Evolutionary conservation across 2,888 invertebrate species (phyloP), one percentile per base, ranked within the genome.

Genomic region (Sesia bembeciformis): DNA sequence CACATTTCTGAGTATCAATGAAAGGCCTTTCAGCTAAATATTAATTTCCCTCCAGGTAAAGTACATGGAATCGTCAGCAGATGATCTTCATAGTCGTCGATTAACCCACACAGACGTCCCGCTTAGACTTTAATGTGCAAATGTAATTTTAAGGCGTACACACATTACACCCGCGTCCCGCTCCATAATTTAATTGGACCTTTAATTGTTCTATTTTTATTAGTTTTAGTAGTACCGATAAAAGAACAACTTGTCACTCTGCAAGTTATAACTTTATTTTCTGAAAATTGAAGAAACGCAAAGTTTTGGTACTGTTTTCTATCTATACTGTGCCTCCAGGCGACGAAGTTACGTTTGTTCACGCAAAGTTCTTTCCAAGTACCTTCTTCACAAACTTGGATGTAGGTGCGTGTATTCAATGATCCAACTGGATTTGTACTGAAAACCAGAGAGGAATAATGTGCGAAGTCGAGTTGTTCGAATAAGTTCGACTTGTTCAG

Each of bases 11-110:
- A 4, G 63, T 66, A 65, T 65, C 70, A 70, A 69, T 69, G 68
- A 46, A 46, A 46, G 61, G 64, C 65, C 67, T 66, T 63, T 51
- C 56, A 62, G 59, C 62, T 62, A 70, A 74, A 74, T 70, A 74
- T 76, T 71, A 73, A 75, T 72, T 68, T 66, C 46, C 46, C 23
- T 46, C n/a, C n/a, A 7, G 5, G n/a, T 4, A 8, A n/a, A 46
- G 46, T 4, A 46, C 5, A 23, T 23, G 8, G n/a, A 46, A 46
- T 8, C n/a, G 23, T 8, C 8, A 46, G 46, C 23, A 46, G 8
- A 7, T 8, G 7, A 46, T 8, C 7, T 1, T 8, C 23, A 23
- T 23, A 23, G 23, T 23, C 23, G 2, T 1, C 23, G 23, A 23
- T 23, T 23, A 23, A 23, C 2, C 23, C 23, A 23, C 23, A 23